These are phyloP conservation scores for Leptinotarsa peninsularis DNA, from an alignment of 2,888 invertebrate species.

Conservation along the genomic window DNA sequence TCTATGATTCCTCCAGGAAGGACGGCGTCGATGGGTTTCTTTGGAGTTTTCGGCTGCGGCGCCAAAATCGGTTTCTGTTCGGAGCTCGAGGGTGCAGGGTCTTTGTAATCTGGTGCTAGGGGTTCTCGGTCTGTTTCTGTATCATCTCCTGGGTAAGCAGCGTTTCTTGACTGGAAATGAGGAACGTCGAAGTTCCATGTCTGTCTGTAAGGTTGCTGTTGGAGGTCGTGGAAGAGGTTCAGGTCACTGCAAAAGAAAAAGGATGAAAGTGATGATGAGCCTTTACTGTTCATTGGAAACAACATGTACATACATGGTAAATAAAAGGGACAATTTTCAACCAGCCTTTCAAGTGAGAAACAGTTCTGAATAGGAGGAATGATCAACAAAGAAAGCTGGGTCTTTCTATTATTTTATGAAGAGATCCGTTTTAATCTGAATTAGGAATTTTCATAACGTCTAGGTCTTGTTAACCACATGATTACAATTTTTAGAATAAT, in stretches of 20 bases:
- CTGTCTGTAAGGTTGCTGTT: conserved; percentile 36
- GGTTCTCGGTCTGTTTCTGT: conserved; percentile 57
- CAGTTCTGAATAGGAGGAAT: too few species aligned
- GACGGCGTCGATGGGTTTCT: conserved; percentile 45
- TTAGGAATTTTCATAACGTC: too few species aligned
- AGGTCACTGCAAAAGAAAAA: conserved; percentile 40
- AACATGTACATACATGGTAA: too few species aligned
- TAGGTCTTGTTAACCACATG: too few species aligned
- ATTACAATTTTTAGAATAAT: too few species aligned
- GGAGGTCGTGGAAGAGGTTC: conserved; percentile 41
- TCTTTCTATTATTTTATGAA: too few species aligned
- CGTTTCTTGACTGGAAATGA: conserved; percentile 34
- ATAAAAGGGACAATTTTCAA: too few species aligned
- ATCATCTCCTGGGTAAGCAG: conserved; percentile 23
- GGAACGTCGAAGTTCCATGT: conserved; percentile 44
- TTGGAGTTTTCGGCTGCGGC: conserved; percentile 45
- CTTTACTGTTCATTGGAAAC: too few species aligned
- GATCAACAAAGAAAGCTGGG: too few species aligned
- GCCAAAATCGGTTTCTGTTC: conserved; percentile 54
- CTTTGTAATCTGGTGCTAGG: conserved; percentile 59
- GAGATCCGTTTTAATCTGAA: too few species aligned
- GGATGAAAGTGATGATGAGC: too few species aligned
- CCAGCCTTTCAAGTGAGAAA: too few species aligned
- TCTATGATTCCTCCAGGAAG: conserved; percentile 59
- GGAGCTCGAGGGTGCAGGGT: conserved; percentile 51